Evolutionary conservation across 2,888 invertebrate species (phyloP).

Genomic region (Prosapia bicincta): DNA sequence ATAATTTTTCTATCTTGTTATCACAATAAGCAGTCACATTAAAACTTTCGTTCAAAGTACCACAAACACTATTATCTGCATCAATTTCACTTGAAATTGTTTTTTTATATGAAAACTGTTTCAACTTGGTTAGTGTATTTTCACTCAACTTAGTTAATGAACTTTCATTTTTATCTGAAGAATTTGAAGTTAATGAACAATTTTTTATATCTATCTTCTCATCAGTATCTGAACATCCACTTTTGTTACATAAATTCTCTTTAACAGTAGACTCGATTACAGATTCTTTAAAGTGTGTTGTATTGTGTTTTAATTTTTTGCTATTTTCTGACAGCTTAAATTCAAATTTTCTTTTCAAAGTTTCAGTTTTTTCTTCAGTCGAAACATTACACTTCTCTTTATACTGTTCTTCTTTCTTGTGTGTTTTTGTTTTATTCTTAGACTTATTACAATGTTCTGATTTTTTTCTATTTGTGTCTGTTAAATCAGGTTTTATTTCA

Average conservation of each 20-base stretch:
- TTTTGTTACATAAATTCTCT: not conserved
- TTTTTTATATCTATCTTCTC: not conserved
- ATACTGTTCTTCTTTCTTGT: not conserved
- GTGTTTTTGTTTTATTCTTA: not conserved
- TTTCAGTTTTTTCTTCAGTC: not conserved
- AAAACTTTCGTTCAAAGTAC: conserved; percentile 2
- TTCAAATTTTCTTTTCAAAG: conserved; percentile 21
- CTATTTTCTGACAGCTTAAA: not conserved
- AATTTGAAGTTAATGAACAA: not conserved
- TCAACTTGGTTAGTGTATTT: conserved; percentile 6
- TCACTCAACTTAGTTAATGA: not conserved
- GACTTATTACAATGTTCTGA: too few species aligned
- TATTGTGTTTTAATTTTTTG: conserved; percentile 24
- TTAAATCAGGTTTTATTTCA: not conserved
- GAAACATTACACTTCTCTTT: not conserved
- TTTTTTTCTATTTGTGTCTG: not conserved
- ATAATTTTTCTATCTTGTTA: not conserved
- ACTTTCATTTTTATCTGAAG: not conserved
- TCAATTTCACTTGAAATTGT: not conserved
- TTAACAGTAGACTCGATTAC: not conserved
- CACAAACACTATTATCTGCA: not conserved
- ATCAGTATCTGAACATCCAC: not conserved
- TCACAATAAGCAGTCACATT: conserved; percentile 9
- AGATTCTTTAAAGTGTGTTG: not conserved
- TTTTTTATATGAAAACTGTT: conserved; percentile 8